Base-by-base conservation (phyloP, 2,888 invertebrate genomes). In the Octodonta nipae region DNA sequence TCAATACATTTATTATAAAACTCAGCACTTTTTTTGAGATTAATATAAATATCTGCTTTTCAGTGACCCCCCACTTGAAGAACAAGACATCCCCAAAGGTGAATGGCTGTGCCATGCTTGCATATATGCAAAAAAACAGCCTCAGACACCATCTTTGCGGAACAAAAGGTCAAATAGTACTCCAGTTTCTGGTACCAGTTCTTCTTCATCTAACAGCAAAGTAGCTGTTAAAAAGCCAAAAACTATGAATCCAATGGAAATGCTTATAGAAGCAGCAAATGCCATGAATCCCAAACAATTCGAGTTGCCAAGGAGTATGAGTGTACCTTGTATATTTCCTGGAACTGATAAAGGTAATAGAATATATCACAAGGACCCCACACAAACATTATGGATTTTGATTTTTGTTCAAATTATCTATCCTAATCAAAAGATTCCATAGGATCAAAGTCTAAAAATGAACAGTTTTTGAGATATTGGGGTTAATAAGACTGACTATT, bases 81-180 rank as follows among this genome's bases (percentile, higher is more conserved):
- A 85, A 52, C 76, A 79, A 43, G 87, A 91, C 54, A 83, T 92
- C 44, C 93, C 93, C 1, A 70, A 73, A 28, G 91, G 92, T 0
- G 79, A 88, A 58, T 95, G 92, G 91, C 61, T 88, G 41, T 93
- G 93, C 52, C 82, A 85, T 47, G 76, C 81, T 45, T 93, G 93
- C 56, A 68, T 65, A 37, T 66, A 70, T 46, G 46, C 63, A 46
- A 59, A 56, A 31, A 51, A 55, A 47, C 63, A 26, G 46, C 60
- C 12, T 54, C 61, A 28, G 25, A 32, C 10, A 3, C 33, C 44
- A 8, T 63, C 50, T 2, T 41, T 47, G 2, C 41, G 55, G 2
- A 51, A 42, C 29, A 57, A 58, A 37, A 45, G 60, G 30, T 54
- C 57, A 7, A 44, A 49, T 15, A 56, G 56, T 3, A 52, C 49